Evolutionary conservation across 2,888 invertebrate species (phyloP), one percentile per base, ranked within the genome.

Genomic region (Nomada ferruginata): DNA sequence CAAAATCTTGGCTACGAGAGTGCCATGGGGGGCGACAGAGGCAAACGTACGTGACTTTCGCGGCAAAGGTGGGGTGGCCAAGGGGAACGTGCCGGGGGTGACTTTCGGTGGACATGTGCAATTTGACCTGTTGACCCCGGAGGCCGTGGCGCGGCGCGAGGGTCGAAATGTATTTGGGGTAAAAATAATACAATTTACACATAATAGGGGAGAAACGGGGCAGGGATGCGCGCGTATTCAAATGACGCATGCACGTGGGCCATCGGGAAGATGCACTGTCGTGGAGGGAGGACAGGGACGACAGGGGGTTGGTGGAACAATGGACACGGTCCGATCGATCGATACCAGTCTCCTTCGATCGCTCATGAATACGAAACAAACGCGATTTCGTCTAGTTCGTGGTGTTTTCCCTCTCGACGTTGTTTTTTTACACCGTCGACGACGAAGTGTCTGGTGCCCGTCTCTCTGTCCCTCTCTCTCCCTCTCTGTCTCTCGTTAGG

Each of bases 181-280:
- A 93, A 93, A 93, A 93, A 93, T 93, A 93, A 93, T 93, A 93
- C 93, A 93, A 94, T 94, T 94, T 94, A 91, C 92, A 90, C 90
- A 93, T 93, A 93, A 93, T 93, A 90, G 92, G 91, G 91, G 88
- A 89, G 89, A 81, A 76, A 70, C 82, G 77, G 79, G 84, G 77
- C 82, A 85, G 83, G 90, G 83, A 85, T 77, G 82, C 76, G 78
- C 84, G 84, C 86, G 85, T 92, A 92, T 92, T 92, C 92, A 92
- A 92, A 92, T 92, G 89, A 88, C 87, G 88, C 84, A 85, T 83
- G 88, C 86, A 87, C 87, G 74, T 69, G 86, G 86, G 76, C 66
- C 81, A 71, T 79, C 79, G 82, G 70, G 79, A 86, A 84, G 84
- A 86, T 84, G 88, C 83, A 63, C 60, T 74, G 83, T 55, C 44